Conservation (phyloP, 2,113 vertebrate genomes). For the Gambusia affinis region DNA sequence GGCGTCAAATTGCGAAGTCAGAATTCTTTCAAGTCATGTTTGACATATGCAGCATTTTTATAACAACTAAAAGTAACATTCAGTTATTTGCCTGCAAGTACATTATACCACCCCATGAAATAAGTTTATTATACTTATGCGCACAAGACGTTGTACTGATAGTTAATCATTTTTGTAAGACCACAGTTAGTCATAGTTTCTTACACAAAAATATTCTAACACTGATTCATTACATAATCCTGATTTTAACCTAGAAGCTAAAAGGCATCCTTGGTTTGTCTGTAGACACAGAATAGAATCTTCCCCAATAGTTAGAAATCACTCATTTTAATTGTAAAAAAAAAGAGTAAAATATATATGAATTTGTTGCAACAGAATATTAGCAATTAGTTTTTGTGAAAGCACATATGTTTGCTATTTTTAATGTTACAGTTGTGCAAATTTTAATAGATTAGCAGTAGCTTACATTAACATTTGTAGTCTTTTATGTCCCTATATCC, state of each 20-base stretch:
- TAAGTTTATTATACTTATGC: background rate
- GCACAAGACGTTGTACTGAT: background rate
- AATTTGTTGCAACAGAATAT: background rate
- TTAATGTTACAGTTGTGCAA: slow-evolving; percentile 3
- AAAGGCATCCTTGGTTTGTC: background rate
- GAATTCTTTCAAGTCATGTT: too few relatives aligned
- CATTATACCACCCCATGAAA: background rate
- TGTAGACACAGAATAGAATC: background rate
- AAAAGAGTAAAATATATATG: slow-evolving; percentile 7
- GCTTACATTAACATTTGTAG: background rate
- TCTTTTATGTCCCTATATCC: background rate
- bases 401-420: background rate
- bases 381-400: slow-evolving; percentile 1
- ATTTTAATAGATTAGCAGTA: background rate
- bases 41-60: too few relatives aligned
- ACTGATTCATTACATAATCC: background rate
- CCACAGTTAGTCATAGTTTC: background rate
- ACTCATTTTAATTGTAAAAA: background rate
- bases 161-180: background rate
- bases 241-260: background rate
- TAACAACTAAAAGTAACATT: too few relatives aligned
- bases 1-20: too few relatives aligned
- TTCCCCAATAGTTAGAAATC: background rate
- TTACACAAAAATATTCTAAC: background rate
- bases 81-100: too few relatives aligned